A percentile compares a stretch with the other conserved stretches of the same genome.
Conservation (phyloP, 2,113 vertebrate genomes). For the Thomomys bottae region DNA sequence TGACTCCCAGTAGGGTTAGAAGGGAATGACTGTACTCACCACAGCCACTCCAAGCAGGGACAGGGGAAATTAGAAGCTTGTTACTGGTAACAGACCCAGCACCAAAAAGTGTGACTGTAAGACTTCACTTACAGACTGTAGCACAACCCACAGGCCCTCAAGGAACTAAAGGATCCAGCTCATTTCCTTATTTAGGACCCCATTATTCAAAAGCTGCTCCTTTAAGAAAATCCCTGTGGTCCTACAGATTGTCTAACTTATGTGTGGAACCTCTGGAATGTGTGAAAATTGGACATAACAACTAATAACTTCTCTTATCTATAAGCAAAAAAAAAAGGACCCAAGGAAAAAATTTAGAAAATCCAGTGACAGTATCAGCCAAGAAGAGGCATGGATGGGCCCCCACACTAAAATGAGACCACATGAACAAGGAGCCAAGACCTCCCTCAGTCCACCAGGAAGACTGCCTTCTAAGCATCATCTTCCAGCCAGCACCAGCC, state of each 20-base stretch:
- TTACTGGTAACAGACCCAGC: background rate
- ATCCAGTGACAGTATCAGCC: background rate
- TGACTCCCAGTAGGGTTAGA: background rate
- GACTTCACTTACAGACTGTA: background rate
- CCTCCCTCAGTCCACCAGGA: background rate
- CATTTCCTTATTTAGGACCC: slow-evolving; percentile 32
- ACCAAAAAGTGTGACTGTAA: background rate
- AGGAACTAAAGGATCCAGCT: slow-evolving; percentile 32
- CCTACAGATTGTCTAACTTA: slow-evolving; percentile 46
- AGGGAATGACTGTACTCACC: background rate
- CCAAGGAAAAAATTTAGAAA: background rate
- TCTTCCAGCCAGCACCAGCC: background rate
- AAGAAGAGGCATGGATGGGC: background rate
- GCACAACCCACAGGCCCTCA: background rate
- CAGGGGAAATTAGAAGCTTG: background rate
- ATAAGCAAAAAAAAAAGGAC: slow-evolving; percentile 23
- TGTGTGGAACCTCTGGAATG: slow-evolving; percentile 46
- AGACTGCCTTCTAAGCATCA: background rate
- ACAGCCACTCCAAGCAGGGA: background rate
- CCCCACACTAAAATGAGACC: background rate
- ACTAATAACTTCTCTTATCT: slow-evolving; percentile 27
- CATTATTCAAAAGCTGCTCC: slow-evolving; percentile 27
- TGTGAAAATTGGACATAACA: slow-evolving; percentile 27
- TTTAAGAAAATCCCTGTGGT: slow-evolving; percentile 31
- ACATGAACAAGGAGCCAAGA: background rate